Conservation (phyloP, 2,797 vertebrate genomes). For the Cynopterus sphinx region DNA sequence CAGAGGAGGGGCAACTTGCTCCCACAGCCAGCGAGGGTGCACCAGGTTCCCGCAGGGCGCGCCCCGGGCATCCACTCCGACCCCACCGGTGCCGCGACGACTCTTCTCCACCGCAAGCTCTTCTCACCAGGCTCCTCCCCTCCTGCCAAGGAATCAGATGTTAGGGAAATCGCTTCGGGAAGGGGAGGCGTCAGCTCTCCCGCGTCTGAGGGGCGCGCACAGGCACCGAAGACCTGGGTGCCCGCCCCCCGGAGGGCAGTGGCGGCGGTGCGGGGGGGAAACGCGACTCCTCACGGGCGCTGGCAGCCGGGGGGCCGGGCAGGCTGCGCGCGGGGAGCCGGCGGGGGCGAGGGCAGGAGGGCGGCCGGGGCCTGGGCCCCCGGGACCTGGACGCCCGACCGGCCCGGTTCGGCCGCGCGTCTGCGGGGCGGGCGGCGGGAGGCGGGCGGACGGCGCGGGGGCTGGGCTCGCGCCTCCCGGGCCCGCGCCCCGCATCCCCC, state of each 20-base stretch:
- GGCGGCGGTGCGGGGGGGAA: too few relatives aligned
- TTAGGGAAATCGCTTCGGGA: background rate
- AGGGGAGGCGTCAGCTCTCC: background rate
- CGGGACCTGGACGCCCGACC: background rate
- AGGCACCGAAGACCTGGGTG: background rate
- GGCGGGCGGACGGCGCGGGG: background rate
- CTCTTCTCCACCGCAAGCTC: background rate
- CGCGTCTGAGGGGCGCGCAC: background rate
- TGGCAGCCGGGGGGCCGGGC: too few relatives aligned
- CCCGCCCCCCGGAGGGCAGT: background rate
- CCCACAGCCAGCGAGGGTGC: background rate
- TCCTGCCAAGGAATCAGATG: background rate
- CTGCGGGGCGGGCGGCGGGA: background rate
- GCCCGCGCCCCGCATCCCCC: background rate
- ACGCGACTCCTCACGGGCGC: background rate
- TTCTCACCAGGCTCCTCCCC: background rate
- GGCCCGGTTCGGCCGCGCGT: background rate
- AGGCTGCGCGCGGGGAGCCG: background rate
- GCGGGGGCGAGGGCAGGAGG: background rate
- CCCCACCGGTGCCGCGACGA: background rate
- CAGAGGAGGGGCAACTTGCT: too few relatives aligned
- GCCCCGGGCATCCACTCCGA: background rate
- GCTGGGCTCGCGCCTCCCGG: too few relatives aligned
- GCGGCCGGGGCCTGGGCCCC: background rate
- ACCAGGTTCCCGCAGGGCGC: background rate